Evolutionary conservation across 2,797 vertebrate genomes (phyloP), one percentile per base, ranked within the genome.

Genomic region (Ceyx erithaca): DNA sequence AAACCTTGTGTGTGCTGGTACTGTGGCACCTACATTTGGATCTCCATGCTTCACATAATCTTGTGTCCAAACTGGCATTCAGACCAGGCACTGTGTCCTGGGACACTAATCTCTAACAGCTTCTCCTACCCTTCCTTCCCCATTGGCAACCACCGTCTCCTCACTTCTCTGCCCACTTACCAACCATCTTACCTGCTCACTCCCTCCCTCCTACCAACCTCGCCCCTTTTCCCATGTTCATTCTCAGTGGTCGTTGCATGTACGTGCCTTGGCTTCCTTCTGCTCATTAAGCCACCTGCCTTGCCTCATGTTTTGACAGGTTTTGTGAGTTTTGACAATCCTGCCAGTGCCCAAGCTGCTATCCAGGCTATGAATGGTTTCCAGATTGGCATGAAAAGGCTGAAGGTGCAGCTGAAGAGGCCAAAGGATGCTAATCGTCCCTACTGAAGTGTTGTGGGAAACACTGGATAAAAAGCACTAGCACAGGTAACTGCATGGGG

Each of bases 311-410:
- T 98, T 97, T 98, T 96, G 93, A 97, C 98, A 99, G 99, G 99
- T 97, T 99, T 99, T 97, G 99, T 99, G 98, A 99, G 99, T 98
- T 99, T 99, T 95, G 99, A 99, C 98, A 99, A 99, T 98, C 99
- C 99, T 84, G 99, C 99, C 98, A 99, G 99, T 95, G 99, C 99
- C 93, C 99, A 99, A 97, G 99, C 99, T 96, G 99, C 99, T 97
- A 99, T 99, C 98, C 99, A 99, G 97, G 99, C 99, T 95, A 99
- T 99, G 99, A 99, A 99, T 92, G 99, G 99, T 97, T 99, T 99
- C 97, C 99, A 99, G 98, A 99, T 99, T 97, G 99, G 99, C 97
- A 99, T 99, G 99, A 99, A 99, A 97, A 99, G 99, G 98, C 99
- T 99, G 97, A 99, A 99, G 97, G 99, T 99, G 97, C 99, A 99